A percentile compares a stretch with the other conserved stretches of the same genome.
These are phyloP conservation scores for Ormyrus thymus DNA, from an alignment of 2,888 invertebrate species.

Conservation along the genomic window DNA sequence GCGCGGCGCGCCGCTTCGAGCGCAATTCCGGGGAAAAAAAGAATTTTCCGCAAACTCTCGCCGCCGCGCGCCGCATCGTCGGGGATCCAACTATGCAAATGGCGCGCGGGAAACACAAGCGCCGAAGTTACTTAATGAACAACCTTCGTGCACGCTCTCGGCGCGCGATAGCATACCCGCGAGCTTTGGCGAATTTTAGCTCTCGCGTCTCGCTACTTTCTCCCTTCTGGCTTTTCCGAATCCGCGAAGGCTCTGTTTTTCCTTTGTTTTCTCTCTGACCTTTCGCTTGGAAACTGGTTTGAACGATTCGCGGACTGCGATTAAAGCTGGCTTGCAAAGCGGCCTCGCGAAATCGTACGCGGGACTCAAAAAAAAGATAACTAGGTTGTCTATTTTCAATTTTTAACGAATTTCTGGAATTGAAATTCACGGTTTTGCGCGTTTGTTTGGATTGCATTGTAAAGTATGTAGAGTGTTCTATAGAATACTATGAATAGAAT, in stretches of 20 bases:
- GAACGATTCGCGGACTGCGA: no score
- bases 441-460: no score
- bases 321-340: no score
- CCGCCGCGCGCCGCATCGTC: slow-evolving; percentile 2
- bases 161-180: slow-evolving; percentile 6
- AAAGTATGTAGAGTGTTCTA: no score
- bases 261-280: not conserved
- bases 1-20: not conserved
- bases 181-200: slow-evolving; percentile 1
- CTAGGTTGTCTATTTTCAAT: no score
- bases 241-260: not conserved
- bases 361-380: no score
- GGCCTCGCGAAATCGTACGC: no score
- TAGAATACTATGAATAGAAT: not conserved
- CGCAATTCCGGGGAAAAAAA: not conserved
- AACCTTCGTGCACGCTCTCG: slow-evolving; percentile 16
- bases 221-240: not conserved
- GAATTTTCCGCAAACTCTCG: slow-evolving; percentile 21
- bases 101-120: slow-evolving; percentile 31
- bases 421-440: no score
- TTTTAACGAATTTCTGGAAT: no score
- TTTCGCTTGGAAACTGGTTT: not conserved
- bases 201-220: slow-evolving; percentile 4
- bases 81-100: slow-evolving; percentile 42
- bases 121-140: slow-evolving; percentile 48